Conservation (phyloP, 2,113 vertebrate species). For the Isichthys henryi region DNA sequence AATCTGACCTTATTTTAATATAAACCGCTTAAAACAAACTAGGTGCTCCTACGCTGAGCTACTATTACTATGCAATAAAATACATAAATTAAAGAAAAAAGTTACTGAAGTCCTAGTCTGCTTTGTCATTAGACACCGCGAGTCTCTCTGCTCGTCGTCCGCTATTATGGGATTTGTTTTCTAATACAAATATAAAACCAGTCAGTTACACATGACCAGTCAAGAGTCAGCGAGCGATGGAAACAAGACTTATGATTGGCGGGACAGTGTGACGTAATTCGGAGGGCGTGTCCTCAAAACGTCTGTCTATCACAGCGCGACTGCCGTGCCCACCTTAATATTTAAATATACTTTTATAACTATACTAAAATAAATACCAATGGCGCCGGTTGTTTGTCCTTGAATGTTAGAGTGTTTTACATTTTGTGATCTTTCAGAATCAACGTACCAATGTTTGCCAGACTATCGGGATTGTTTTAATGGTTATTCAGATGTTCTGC, state of each 20-base stretch:
- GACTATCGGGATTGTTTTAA: neutral
- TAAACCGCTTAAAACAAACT: neutral
- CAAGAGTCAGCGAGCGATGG: neutral
- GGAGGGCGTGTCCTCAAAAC: neutral
- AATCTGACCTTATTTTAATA: neutral
- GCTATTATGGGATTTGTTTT: slow-evolving; percentile 28
- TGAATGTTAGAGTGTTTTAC: neutral
- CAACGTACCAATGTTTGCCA: neutral
- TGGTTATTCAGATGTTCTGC: neutral
- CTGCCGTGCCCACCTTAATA: neutral
- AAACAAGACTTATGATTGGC: slow-evolving; percentile 41
- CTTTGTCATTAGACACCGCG: neutral
- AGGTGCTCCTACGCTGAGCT: neutral
- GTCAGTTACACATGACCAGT: slow-evolving; percentile 26
- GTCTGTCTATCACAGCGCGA: neutral
- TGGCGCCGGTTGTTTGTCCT: neutral
- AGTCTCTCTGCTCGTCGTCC: neutral
- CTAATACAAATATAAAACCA: slow-evolving; percentile 36
- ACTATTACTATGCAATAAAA: neutral
- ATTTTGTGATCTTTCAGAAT: neutral
- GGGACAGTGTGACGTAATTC: slow-evolving; percentile 22
- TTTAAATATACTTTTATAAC: neutral
- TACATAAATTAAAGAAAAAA: neutral
- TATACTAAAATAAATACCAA: neutral
- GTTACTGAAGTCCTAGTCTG: neutral